Base-by-base conservation (phyloP, 2,888 invertebrate genomes). In the Dorcus parallelipipedus region DNA sequence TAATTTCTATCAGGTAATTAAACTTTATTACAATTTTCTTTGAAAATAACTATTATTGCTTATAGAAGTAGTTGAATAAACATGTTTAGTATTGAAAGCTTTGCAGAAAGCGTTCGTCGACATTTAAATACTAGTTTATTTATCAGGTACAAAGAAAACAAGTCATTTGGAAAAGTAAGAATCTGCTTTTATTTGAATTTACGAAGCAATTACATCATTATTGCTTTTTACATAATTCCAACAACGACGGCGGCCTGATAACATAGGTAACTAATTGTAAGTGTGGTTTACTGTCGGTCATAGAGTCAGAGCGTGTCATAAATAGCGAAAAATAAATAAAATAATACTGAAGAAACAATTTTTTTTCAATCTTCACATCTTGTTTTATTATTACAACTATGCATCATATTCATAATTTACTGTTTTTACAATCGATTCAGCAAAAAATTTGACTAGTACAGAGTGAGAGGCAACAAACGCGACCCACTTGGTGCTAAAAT, bases 211-310 rank as follows among this genome's bases (percentile, higher is more conserved):
- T 33, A 52, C 38, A 56, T 43, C 20, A 56, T 43, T 51, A 51
- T 52, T 50, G 42, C 40, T 38, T 52, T 48, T 20, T 42, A 52
- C 20, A 14, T 47, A 17, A 43, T 38, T 52, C 40, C 38, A 47
- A 53, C 49, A 68, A 64, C 63, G 60, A 64, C 59, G 68, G 64
- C 68, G 67, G 68, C 66, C 67, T 68, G 67, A 67, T 70, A 67
- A 33, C 65, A 67, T 63, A 67, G 72, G 71, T 73, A 71, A 70
- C 70, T 71, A 70, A 64, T 67, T 66, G 53, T 64, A 64, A 60
- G 69, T 69, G 69, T 69, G 67, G 68, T 69, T 50, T 48, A 54
- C 49, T 58, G 20, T 52, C 48, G 49, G 49, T 54, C 56, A 56
- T 33, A 47, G 50, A 47, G 42, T 56, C 51, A 56, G 50, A 58